These are phyloP conservation scores for Thunnus albacares DNA, from an alignment of 2,797 vertebrate species.

Conservation along the genomic window DNA sequence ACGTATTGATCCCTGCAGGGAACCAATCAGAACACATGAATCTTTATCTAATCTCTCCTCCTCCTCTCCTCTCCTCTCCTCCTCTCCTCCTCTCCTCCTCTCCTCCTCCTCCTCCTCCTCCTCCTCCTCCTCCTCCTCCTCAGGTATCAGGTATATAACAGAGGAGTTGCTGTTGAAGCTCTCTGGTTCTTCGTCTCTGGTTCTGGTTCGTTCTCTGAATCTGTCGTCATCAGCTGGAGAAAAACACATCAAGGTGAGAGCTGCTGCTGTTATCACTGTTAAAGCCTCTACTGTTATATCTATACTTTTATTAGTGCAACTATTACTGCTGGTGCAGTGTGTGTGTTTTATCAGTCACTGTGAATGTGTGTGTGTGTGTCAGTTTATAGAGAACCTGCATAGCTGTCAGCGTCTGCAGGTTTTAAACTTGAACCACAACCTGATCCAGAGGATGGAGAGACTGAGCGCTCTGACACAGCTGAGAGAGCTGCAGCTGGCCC, in stretches of 20 bases:
- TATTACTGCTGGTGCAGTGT: not conserved
- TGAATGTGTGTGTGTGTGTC: constrained; percentile 11
- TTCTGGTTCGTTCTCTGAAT: constrained; percentile 16
- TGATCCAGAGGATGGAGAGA: constrained; percentile 83
- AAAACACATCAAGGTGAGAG: constrained; percentile 26
- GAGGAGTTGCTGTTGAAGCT: constrained; percentile 36
- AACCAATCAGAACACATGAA: no score
- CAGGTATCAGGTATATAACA: constrained; percentile 30
- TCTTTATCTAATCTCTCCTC: not conserved
- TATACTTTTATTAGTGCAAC: not conserved
- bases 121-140: not conserved
- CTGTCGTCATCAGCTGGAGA: constrained; percentile 16
- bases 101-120: not conserved
- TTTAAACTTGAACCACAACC: constrained; percentile 29
- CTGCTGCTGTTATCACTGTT: not conserved
- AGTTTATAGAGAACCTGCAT: constrained; percentile 44
- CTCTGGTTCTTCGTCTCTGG: not conserved
- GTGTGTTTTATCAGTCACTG: not conserved
- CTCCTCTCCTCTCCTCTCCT: not conserved
- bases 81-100: not conserved
- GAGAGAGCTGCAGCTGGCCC: constrained; percentile 88
- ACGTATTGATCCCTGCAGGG: no score
- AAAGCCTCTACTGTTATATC: not conserved
- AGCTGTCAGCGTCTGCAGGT: constrained; percentile 31
- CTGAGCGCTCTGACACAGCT: constrained; percentile 85